phyloP scores from a whole-genome alignment of 2,113 vertebrate species.

The Oriolus oriolus region DNA sequence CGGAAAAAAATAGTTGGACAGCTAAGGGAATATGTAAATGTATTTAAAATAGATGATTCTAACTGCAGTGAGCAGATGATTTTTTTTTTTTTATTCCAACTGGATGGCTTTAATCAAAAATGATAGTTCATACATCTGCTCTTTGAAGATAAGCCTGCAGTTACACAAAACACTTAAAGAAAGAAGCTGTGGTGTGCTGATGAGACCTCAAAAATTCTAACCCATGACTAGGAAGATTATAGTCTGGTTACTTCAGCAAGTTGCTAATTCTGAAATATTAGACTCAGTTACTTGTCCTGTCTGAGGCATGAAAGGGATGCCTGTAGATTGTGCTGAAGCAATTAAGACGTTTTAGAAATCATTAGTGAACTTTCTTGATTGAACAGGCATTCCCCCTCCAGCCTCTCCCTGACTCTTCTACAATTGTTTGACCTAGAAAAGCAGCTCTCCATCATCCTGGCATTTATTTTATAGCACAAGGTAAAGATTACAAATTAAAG shows the following conservation, averaged over 20 bases:
- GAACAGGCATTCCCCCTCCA: neutral
- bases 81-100: constrained; percentile 35
- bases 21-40: constrained; percentile 54
- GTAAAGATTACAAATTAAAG: constrained; percentile 21
- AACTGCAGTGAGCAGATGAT: constrained; percentile 44
- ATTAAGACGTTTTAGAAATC: constrained; percentile 55
- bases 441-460: constrained; percentile 1
- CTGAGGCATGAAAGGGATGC: constrained; percentile 19
- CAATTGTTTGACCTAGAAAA: neutral
- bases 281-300: constrained; percentile 46
- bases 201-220: constrained; percentile 54
- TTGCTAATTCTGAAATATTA: constrained; percentile 63
- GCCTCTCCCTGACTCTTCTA: neutral
- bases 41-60: constrained; percentile 54
- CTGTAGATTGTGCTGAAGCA: neutral
- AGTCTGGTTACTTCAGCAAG: constrained; percentile 61
- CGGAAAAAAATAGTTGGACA: constrained; percentile 20
- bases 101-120: constrained; percentile 72
- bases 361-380: constrained; percentile 28
- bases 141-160: constrained; percentile 72
- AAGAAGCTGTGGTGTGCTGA: constrained; percentile 47
- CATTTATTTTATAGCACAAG: neutral
- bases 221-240: constrained; percentile 66
- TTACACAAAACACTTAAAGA: constrained; percentile 54
- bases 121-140: constrained; percentile 71